Base-by-base conservation (phyloP, 2,888 invertebrate genomes). In the Brachyptera risi region DNA sequence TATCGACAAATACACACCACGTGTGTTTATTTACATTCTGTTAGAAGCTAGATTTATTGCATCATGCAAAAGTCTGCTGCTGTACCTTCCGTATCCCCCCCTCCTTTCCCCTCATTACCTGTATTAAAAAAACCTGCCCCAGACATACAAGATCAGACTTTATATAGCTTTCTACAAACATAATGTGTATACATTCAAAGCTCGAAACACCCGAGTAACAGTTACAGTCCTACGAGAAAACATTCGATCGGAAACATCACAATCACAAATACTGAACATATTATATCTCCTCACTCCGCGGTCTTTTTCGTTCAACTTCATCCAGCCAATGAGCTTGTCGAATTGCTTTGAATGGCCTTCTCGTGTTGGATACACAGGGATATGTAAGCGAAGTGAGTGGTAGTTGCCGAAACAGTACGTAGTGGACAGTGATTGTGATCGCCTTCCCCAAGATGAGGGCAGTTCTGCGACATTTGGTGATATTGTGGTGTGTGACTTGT, bases 71-170 rank as follows among this genome's bases (percentile, higher is more conserved):
- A n/a, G n/a, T n/a, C n/a, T n/a, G n/a, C n/a, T n/a, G n/a, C n/a
- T 35, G 3, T n/a, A 21, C 44, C 42, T 31, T 60, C 44, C 56
- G 54, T 21, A 27, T 24, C 26, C 17, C 31, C n/a, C 38, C 21
- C 3, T 17, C 19, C 37, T 24, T 13, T n/a, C 38, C 37, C 23
- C n/a, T n/a, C n/a, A n/a, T n/a, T 19, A n/a, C 27, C 13, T 17
- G 1, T 3, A 17, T 19, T 17, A 35, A 54, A 54, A n/a, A 35
- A 54, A 47, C 47, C 47, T 13, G 47, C 21, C 50, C 19, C 21
- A 37, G 5, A 21, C 54, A 54, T 35, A 54, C 54, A 54, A 54
- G 54, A 37, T 54, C 54, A 54, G 37, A 35, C 37, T 37, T 23
- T 54, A 51, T 31, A 35, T 37, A 35, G 54, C 54, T 54, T 54